Evolutionary conservation across 2,113 vertebrate genomes (phyloP).

Genomic region (Spea bombifrons): DNA sequence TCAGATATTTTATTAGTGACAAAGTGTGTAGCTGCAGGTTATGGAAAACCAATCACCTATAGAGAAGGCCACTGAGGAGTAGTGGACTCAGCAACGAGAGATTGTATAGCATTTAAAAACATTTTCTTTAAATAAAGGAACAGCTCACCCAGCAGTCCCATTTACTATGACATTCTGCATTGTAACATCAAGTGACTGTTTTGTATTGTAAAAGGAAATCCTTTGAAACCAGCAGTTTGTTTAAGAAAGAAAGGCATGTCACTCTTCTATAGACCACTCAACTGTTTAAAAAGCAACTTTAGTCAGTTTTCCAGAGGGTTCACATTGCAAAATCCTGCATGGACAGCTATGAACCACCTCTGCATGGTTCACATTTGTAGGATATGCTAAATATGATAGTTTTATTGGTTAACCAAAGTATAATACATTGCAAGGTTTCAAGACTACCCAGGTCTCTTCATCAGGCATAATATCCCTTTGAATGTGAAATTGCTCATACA

Average conservation of each 20-base stretch:
- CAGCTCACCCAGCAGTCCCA: conserved; percentile 32
- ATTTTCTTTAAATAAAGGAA: conserved; percentile 21
- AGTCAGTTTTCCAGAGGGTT: conserved; percentile 19
- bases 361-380: no score
- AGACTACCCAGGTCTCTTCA: no score
- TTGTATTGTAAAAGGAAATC: conserved; percentile 24
- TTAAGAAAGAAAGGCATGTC: conserved; percentile 35
- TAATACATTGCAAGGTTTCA: no score
- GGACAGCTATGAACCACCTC: no score
- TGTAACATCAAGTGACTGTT: conserved; percentile 32
- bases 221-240: conserved; percentile 36
- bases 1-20: no score
- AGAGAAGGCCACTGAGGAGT: neutral
- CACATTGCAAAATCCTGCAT: no score
- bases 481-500: no score
- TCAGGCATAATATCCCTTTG: no score
- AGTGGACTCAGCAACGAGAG: neutral
- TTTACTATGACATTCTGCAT: conserved; percentile 22
- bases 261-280: conserved; percentile 1
- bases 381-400: no score
- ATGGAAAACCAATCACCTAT: neutral
- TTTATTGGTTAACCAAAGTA: no score
- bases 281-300: conserved; percentile 37
- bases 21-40: neutral
- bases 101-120: neutral